Base-by-base conservation (phyloP, 2,113 vertebrate species). In the Engystomops pustulosus region DNA sequence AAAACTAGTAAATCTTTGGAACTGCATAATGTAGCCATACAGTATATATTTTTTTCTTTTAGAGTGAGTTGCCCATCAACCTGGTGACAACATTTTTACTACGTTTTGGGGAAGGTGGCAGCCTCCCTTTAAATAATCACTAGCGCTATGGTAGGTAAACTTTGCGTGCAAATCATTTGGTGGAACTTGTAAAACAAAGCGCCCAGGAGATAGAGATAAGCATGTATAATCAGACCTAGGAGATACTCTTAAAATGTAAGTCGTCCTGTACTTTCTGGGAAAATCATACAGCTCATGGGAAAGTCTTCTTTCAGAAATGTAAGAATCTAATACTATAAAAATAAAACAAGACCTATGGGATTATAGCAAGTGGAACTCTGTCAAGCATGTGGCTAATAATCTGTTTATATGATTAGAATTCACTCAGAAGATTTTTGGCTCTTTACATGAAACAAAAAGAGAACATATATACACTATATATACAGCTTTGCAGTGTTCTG, bases 201-300 rank as follows among this genome's bases (percentile, higher is more conserved):
- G 23, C 36, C 4, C 38, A 7, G 3, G 45, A 45, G 38, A 71
- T 10, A 25, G 4, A 41, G 3, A 44, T 25, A 71, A 71, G 69
- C 20, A 44, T 25, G 68, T 25, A 45, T 23, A 71, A 45, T 17
- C 12, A 41, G 68, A 34, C 18, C 36, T 23, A 70, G 7, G 14
- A 70, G 5, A 41, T 41, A n/a, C 5, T n/a, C 18, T 70, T 1
- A 70, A 25, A 36, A 41, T 41, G 38, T 11, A 70, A 70, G 68
- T 70, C 20, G 44, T 36, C n/a, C n/a, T n/a, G n/a, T n/a, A n/a
- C n/a, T n/a, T n/a, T 51, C 23, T 76, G 72, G 72, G 72, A 76
- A 76, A 53, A 34, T 36, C 32, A 20, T 34, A 32, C 30, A 49
- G 18, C 27, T 47, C 47, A 11, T 55, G 30, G 38, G 69, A 72